Evolutionary conservation across 1,140 invertebrate species (phyloP).

Genomic region (Eufriesea mexicana): DNA sequence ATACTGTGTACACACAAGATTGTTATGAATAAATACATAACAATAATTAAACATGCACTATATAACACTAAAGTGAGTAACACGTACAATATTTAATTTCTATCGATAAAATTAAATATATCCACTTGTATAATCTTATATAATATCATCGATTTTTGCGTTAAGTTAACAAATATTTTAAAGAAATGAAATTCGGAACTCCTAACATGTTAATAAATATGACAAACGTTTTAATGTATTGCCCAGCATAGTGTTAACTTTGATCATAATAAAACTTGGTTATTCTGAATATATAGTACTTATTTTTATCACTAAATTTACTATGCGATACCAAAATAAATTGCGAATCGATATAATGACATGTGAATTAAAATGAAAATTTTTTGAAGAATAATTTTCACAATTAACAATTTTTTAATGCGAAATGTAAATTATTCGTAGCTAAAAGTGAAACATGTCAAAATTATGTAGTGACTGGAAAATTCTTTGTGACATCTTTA

Average conservation of each 20-base stretch:
- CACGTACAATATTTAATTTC: neutral
- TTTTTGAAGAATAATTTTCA: neutral
- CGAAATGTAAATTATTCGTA: slow-evolving; percentile 25
- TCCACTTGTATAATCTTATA: neutral
- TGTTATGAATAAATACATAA: neutral
- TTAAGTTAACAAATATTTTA: neutral
- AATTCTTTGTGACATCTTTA: neutral
- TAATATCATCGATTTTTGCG: neutral
- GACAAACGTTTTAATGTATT: slow-evolving; percentile 5
- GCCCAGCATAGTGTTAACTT: neutral
- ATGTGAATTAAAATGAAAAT: neutral
- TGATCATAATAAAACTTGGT: neutral
- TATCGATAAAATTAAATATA: neutral
- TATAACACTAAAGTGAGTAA: neutral
- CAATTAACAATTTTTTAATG: neutral
- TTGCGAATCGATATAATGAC: slow-evolving; percentile 17
- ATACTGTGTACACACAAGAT: neutral
- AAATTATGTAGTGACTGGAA: neutral
- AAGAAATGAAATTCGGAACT: neutral
- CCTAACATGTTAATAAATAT: neutral
- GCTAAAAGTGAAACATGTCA: slow-evolving; percentile 4
- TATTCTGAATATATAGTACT: neutral
- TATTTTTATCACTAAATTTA: neutral
- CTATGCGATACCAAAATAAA: neutral
- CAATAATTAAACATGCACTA: neutral